Evolutionary conservation across 2,888 invertebrate genomes (phyloP).

Genomic region (Macaria liturata): DNA sequence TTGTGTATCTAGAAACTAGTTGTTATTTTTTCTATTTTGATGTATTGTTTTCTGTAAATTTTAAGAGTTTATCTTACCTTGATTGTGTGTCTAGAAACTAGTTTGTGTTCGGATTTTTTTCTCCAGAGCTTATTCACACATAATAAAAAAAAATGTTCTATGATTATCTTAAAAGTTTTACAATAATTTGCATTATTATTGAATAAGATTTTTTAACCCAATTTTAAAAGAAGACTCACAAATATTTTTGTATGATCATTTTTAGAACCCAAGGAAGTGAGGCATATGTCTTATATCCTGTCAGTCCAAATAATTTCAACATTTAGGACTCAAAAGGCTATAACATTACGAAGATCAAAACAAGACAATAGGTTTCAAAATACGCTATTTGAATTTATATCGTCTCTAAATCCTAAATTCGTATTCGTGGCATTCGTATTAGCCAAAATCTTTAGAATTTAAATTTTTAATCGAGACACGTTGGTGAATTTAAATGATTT

Average conservation of each 20-base stretch:
- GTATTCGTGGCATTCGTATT: constrained; percentile 66
- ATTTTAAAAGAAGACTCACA: too few relatives aligned
- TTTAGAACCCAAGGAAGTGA: constrained; percentile 18
- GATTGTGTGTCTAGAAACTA: too few relatives aligned
- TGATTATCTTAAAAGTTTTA: too few relatives aligned
- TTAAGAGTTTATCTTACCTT: too few relatives aligned
- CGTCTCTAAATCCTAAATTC: constrained; percentile 46
- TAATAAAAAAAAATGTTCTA: too few relatives aligned
- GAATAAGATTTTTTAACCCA: too few relatives aligned
- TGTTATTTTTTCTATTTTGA: too few relatives aligned
- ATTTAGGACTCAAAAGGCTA: constrained; percentile 11
- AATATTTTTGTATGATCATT: not conserved
- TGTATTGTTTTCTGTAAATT: too few relatives aligned
- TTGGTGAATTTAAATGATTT: constrained; percentile 51
- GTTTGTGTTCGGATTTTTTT: too few relatives aligned
- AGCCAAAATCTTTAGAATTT: constrained; percentile 71
- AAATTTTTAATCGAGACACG: constrained; percentile 50
- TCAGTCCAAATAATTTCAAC: constrained; percentile 5
- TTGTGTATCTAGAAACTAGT: too few relatives aligned
- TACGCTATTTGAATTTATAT: constrained; percentile 42
- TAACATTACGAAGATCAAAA: constrained; percentile 16
- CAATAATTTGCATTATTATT: too few relatives aligned
- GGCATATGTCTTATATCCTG: constrained; percentile 16
- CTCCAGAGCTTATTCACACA: too few relatives aligned
- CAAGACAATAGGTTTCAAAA: constrained; percentile 43